phyloP scores from a whole-genome alignment of 2,888 invertebrate genomes.

The Drosophila siamana region DNA sequence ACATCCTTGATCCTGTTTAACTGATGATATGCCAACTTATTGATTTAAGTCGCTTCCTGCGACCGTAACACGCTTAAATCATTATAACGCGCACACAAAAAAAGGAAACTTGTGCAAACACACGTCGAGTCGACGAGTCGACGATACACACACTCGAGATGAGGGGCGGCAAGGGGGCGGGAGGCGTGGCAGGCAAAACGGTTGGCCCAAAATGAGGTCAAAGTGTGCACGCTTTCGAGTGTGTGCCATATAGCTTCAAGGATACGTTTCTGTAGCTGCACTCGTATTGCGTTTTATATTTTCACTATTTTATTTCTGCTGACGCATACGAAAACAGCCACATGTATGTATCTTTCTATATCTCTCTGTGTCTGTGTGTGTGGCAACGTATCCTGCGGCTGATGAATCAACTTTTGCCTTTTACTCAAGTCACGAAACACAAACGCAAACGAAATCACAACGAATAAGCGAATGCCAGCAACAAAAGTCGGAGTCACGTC shows the following conservation, averaged over 20 bases:
- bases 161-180: not conserved
- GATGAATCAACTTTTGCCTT: constrained; percentile 80
- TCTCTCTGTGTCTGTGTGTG: constrained; percentile 22
- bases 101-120: constrained; percentile 59
- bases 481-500: constrained; percentile 26
- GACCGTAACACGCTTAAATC: constrained; percentile 64
- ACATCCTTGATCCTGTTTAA: constrained; percentile 46
- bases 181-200: not conserved
- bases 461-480: constrained; percentile 31
- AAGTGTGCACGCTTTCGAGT: constrained; percentile 59
- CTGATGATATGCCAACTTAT: constrained; percentile 66
- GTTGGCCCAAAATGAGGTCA: constrained; percentile 71
- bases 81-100: constrained; percentile 55
- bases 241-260: constrained; percentile 55
- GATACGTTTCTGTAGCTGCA: constrained; percentile 47
- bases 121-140: constrained; percentile 31
- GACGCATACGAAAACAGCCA: constrained; percentile 64
- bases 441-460: constrained; percentile 62
- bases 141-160: constrained; percentile 8
- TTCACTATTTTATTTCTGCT: constrained; percentile 77
- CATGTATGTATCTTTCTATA: constrained; percentile 4
- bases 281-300: constrained; percentile 62
- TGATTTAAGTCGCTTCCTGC: constrained; percentile 70
- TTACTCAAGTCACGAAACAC: constrained; percentile 80
- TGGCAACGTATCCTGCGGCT: constrained; percentile 70